A percentile compares a stretch with the other conserved stretches of the same genome.
Evolutionary conservation across 1,140 invertebrate genomes (phyloP).

Genomic region (Nebria ingens): DNA sequence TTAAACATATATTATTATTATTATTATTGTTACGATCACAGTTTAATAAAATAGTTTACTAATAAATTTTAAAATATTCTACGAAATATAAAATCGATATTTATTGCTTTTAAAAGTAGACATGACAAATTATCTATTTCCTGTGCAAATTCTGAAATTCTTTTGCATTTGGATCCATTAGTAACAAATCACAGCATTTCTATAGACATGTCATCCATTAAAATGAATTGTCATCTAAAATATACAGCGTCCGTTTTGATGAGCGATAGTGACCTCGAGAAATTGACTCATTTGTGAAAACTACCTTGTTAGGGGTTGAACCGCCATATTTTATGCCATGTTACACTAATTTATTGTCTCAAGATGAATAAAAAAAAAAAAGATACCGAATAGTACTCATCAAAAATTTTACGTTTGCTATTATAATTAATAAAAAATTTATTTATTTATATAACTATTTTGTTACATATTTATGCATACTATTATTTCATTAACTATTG

Average conservation of each 20-base stretch:
- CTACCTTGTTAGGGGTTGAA: not conserved
- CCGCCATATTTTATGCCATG: not conserved
- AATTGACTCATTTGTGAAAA: not conserved
- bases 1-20: not conserved
- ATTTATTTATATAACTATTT: no score
- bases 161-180: no score
- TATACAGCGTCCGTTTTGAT: not conserved
- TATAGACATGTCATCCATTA: not conserved
- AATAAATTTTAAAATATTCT: not conserved
- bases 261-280: not conserved
- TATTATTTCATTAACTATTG: no score
- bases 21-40: not conserved
- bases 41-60: not conserved
- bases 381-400: not conserved
- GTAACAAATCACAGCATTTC: not conserved
- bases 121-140: not conserved
- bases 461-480: no score
- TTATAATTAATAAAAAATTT: no score
- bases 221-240: not conserved
- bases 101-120: not conserved
- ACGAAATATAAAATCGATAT: not conserved
- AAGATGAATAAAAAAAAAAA: no score
- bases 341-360: not conserved
- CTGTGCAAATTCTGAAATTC: no score
- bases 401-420: no score